A percentile compares a stretch with the other conserved stretches of the same genome.
Evolutionary conservation across 2,113 vertebrate species (phyloP).

Genomic region (Apistogramma diplotaenia): DNA sequence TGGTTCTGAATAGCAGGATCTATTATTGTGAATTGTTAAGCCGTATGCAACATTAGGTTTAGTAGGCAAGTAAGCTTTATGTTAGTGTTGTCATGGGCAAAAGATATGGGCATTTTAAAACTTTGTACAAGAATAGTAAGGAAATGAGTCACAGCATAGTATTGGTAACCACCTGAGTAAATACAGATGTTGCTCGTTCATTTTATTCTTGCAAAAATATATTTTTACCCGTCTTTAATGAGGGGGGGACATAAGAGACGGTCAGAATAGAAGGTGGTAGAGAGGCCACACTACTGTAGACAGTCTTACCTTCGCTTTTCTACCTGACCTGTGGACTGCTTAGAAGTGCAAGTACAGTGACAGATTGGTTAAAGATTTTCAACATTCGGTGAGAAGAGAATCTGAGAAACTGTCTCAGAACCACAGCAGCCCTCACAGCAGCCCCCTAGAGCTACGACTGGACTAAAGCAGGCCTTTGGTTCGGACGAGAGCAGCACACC

Average conservation of each 20-base stretch:
- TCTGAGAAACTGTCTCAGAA: slow-evolving; percentile 38
- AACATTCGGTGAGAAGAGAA: slow-evolving; percentile 24
- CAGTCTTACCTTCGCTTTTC: slow-evolving; percentile 78
- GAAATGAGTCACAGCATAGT: not conserved
- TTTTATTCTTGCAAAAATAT: not conserved
- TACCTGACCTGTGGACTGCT: slow-evolving; percentile 73
- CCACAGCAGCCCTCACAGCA: slow-evolving; percentile 5
- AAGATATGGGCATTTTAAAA: not conserved
- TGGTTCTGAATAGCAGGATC: slow-evolving; percentile 95
- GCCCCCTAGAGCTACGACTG: slow-evolving; percentile 6
- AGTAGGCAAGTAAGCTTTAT: slow-evolving; percentile 9
- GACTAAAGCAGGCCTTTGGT: slow-evolving; percentile 21
- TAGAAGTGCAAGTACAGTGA: slow-evolving; percentile 70
- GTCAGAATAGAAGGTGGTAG: slow-evolving; percentile 63
- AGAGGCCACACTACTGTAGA: slow-evolving; percentile 64
- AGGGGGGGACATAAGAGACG: slow-evolving; percentile 49
- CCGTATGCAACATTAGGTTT: slow-evolving; percentile 11
- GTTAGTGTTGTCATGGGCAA: slow-evolving; percentile 21
- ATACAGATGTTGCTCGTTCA: not conserved
- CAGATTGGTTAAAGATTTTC: slow-evolving; percentile 58
- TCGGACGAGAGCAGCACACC: slow-evolving; percentile 30
- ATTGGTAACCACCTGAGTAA: slow-evolving; percentile 2
- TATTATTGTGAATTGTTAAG: slow-evolving; percentile 77
- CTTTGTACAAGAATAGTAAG: not conserved
- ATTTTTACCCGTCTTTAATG: slow-evolving; percentile 43